A percentile compares a stretch with the other conserved stretches of the same genome.
Conservation (phyloP, 2,888 invertebrate genomes). For the Agrochola lota region DNA sequence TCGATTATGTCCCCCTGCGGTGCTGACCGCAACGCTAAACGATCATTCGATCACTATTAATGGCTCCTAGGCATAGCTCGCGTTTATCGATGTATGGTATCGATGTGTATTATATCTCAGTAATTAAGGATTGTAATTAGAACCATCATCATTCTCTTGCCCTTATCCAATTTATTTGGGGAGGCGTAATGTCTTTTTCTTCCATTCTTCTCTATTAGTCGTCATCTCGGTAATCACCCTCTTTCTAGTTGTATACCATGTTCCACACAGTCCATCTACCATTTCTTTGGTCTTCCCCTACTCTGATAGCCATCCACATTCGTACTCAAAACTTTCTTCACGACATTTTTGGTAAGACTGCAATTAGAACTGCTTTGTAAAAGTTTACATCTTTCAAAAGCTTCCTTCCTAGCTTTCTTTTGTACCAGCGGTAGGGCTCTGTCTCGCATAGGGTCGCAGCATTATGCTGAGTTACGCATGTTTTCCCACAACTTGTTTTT, state of each 20-base stretch:
- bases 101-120: constrained; percentile 17
- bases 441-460: too few relatives aligned
- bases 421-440: too few relatives aligned
- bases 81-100: constrained; percentile 48
- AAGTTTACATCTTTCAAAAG: neutral
- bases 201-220: neutral
- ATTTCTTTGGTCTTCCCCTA: neutral
- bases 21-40: constrained; percentile 69
- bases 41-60: constrained; percentile 70
- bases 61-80: constrained; percentile 56
- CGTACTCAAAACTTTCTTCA: neutral
- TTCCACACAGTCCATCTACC: too few relatives aligned
- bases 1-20: constrained; percentile 79
- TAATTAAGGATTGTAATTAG: constrained; percentile 17
- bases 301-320: neutral
- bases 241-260: neutral
- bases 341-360: neutral
- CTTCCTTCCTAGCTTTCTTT: too few relatives aligned
- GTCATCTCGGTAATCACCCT: neutral
- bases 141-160: too few relatives aligned
- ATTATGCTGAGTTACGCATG: neutral
- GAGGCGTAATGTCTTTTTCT: neutral
- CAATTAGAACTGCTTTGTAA: neutral
- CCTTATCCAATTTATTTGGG: neutral
- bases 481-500: too few relatives aligned